Conservation (phyloP, 2,888 invertebrate species). For the Coecobrya sp. region DNA sequence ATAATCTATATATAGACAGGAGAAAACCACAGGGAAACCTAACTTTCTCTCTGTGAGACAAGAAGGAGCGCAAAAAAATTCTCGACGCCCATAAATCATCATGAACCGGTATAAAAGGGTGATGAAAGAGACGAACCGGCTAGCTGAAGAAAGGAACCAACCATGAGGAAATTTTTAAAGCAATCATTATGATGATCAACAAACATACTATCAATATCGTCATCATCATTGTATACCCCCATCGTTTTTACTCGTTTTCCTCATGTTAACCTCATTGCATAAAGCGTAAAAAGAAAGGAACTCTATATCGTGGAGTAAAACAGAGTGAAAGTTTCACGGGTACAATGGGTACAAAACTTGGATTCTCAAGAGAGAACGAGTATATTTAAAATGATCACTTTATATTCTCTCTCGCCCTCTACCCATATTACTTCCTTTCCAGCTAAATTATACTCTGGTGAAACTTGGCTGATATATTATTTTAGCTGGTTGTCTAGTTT, state of each 20-base stretch:
- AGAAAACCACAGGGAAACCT: constrained; percentile 37
- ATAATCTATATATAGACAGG: constrained; percentile 37
- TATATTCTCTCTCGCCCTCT: background rate
- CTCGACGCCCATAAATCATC: constrained; percentile 85
- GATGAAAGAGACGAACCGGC: constrained; percentile 72
- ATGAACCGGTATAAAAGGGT: constrained; percentile 76
- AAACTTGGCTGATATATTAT: background rate
- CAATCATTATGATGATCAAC: constrained; percentile 80
- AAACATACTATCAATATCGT: constrained; percentile 66
- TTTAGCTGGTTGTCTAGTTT: constrained; percentile 50
- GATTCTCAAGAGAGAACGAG: constrained; percentile 35
- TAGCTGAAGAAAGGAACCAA: constrained; percentile 84
- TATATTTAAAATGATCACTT: constrained; percentile 34
- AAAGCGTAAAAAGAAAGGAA: background rate
- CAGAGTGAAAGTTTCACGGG: constrained; percentile 1
- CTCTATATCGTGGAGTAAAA: background rate
- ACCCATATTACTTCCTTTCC: background rate
- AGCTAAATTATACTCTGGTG: constrained; percentile 4
- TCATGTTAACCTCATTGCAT: background rate
- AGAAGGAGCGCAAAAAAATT: constrained; percentile 59
- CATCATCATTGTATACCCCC: constrained; percentile 35
- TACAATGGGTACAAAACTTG: background rate
- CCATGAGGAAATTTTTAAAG: constrained; percentile 85
- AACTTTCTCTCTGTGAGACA: constrained; percentile 32
- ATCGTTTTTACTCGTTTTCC: constrained; percentile 29